These are phyloP conservation scores for Dryobota labecula DNA, from an alignment of 2,888 invertebrate species.

Conservation along the genomic window DNA sequence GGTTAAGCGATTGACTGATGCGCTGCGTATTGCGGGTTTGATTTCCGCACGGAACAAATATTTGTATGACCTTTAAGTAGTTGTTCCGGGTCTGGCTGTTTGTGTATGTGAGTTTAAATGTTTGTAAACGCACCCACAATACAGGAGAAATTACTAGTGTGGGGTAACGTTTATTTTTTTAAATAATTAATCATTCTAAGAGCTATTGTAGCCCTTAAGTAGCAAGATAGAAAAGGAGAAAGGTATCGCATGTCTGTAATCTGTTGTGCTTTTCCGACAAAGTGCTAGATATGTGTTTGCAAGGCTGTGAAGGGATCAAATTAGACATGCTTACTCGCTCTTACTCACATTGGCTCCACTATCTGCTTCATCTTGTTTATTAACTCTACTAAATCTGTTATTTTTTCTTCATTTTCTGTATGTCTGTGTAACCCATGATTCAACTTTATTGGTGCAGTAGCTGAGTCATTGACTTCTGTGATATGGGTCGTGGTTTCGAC, in stretches of 20 bases:
- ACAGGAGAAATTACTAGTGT: too few relatives aligned
- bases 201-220: not conserved
- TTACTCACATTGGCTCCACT: constrained; percentile 3
- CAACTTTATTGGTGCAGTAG: not conserved
- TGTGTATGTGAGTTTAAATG: too few relatives aligned
- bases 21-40: too few relatives aligned
- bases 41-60: too few relatives aligned
- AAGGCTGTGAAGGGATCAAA: constrained; percentile 13
- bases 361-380: constrained; percentile 1
- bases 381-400: not conserved
- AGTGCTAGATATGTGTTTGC: constrained; percentile 19
- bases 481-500: not conserved
- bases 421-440: too few relatives aligned
- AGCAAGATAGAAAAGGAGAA: not conserved
- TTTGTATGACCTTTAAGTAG: too few relatives aligned
- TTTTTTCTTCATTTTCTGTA: not conserved
- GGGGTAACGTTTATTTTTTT: too few relatives aligned
- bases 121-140: too few relatives aligned
- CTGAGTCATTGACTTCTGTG: not conserved
- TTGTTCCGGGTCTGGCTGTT: too few relatives aligned
- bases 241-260: constrained; percentile 3
- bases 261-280: constrained; percentile 12
- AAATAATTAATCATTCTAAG: not conserved
- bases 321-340: constrained; percentile 14
- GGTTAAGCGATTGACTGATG: too few relatives aligned